Evolutionary conservation across 2,888 invertebrate species (phyloP), one percentile per base, ranked within the genome.

Genomic region (Lordiphosa fenestrarum): DNA sequence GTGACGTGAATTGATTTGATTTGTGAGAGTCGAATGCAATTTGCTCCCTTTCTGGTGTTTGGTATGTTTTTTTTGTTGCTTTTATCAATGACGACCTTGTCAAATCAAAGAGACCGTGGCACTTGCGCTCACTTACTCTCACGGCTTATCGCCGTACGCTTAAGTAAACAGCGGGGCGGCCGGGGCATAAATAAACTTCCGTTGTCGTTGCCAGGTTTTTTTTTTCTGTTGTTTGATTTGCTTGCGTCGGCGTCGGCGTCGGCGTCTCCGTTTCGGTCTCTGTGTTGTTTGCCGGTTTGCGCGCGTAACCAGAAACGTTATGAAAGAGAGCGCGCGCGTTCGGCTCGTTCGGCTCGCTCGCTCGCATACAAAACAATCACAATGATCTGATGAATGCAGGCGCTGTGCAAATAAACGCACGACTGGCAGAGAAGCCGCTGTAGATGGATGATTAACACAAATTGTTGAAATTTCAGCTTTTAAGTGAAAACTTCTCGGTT

Each of bases 101-200:
- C 64, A 56, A 76, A 65, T 65, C 57, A 58, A 72, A 75, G 15
- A 35, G 49, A 36, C 44, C n/a, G 35, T 36, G 21, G 44, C 51
- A 35, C 6, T 59, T 64, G 53, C 75, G 67, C 67, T 59, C 73
- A 59, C 58, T 59, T 77, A 59, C 58, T 51, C 30, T 64, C 55
- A 49, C 51, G 51, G 64, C 74, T 84, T 84, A 77, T 77, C 84
- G 71, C 64, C 47, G 55, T 66, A 71, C 69, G 84, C 64, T 77
- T 71, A 84, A 74, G 25, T 56, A 84, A 84, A 83, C 65, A 80
- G 47, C 62, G 66, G 59, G 58, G 51, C 66, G 47, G 58, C 54
- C 66, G 47, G 56, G 84, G 66, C 83, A 84, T 80, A 80, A 80
- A 84, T 80, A 83, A 80, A 80, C 85, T 80, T 80, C 80, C 80